Evolutionary conservation across 2,113 vertebrate species (phyloP).

Genomic region (Casuarius casuarius): DNA sequence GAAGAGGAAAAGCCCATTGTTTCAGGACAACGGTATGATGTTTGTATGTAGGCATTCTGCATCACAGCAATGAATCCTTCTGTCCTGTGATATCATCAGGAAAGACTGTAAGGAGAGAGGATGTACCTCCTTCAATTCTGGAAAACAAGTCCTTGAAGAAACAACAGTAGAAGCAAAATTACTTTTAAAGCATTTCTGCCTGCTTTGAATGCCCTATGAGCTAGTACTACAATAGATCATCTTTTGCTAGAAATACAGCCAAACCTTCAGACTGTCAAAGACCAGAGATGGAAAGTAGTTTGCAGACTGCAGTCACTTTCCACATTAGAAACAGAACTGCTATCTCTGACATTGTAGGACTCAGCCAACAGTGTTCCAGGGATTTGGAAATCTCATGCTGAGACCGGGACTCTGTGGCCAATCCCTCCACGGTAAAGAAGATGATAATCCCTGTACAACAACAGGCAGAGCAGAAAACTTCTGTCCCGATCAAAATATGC

Average conservation of each 20-base stretch:
- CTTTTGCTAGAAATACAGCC: background rate
- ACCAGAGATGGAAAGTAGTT: background rate
- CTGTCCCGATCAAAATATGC: background rate
- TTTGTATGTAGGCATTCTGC: slow-evolving; percentile 54
- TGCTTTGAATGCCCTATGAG: background rate
- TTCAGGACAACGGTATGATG: slow-evolving; percentile 69
- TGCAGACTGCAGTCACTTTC: background rate
- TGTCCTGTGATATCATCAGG: slow-evolving; percentile 65
- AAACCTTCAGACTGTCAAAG: background rate
- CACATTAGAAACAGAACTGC: background rate
- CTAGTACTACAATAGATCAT: background rate
- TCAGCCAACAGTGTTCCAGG: background rate
- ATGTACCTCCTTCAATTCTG: slow-evolving; percentile 77
- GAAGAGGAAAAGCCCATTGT: slow-evolving; percentile 68
- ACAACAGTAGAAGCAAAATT: background rate
- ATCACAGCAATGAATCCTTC: slow-evolving; percentile 67
- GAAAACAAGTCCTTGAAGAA: slow-evolving; percentile 43
- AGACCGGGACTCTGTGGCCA: background rate
- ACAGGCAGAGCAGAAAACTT: background rate
- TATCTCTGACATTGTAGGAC: background rate
- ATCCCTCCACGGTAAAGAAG: background rate
- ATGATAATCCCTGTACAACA: accelerated
- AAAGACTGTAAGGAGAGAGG: slow-evolving; percentile 53
- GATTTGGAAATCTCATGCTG: background rate
- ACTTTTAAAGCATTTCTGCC: slow-evolving; percentile 3